These are phyloP conservation scores for Ormyrus nitidulus DNA, from an alignment of 2,888 invertebrate genomes.

Conservation along the genomic window DNA sequence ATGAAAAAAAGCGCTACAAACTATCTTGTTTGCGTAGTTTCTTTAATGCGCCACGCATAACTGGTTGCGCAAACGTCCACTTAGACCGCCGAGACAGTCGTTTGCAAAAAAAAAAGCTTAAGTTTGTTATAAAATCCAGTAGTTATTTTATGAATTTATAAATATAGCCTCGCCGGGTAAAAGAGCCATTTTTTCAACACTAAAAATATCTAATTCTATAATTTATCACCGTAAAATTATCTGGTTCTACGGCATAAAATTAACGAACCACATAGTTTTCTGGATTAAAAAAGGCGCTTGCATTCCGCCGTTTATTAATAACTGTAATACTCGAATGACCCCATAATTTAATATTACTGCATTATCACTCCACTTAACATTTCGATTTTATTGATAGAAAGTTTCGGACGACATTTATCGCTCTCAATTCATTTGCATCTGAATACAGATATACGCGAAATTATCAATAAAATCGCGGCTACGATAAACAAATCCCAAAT, in stretches of 20 bases:
- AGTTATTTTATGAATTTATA: conserved; percentile 41
- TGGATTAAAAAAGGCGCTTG: background rate
- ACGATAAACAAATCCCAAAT: too few relatives aligned
- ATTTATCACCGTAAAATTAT: conserved; percentile 32
- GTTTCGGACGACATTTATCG: background rate
- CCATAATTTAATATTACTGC: conserved; percentile 4
- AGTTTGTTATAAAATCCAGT: conserved; percentile 28
- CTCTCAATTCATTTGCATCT: background rate
- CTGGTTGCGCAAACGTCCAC: conserved; percentile 25
- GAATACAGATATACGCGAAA: too few relatives aligned
- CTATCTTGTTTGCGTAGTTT: conserved; percentile 19
- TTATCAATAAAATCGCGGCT: too few relatives aligned
- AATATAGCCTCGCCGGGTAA: conserved; percentile 1
- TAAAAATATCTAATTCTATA: conserved; percentile 22
- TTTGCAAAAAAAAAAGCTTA: conserved; percentile 7
- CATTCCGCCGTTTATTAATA: conserved; percentile 24
- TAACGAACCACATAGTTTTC: conserved; percentile 28
- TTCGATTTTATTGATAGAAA: background rate
- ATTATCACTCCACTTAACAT: background rate
- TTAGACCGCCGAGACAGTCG: conserved; percentile 14
- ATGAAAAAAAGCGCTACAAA: background rate
- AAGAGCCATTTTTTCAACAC: conserved; percentile 21
- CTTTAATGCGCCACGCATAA: conserved; percentile 11
- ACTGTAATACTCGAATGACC: conserved; percentile 17
- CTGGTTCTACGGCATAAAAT: conserved; percentile 4